Evolutionary conservation across 2,797 vertebrate genomes (phyloP).

Genomic region (Echeneis naucrates): DNA sequence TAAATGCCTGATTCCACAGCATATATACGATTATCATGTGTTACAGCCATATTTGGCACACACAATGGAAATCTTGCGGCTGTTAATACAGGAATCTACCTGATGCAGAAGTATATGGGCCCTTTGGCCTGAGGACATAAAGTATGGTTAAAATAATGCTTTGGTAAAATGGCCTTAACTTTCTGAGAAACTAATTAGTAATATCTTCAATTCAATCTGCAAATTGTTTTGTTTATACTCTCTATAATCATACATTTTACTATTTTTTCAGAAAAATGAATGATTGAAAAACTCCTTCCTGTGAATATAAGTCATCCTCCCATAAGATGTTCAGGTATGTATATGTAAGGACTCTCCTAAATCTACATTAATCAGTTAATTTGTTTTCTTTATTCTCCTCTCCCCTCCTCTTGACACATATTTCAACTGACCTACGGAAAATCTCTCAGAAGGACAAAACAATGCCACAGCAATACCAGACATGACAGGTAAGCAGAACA

Average conservation of each 20-base stretch:
- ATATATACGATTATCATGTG: no score
- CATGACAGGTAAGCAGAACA: conserved; percentile 26
- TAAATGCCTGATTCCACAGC: no score
- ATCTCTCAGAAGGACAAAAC: conserved; percentile 35
- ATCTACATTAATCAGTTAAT: neutral
- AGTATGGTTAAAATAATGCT: no score
- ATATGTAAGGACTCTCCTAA: neutral
- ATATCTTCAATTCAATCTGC: neutral
- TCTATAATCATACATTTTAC: neutral
- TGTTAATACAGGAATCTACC: no score
- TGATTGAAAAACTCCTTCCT: neutral
- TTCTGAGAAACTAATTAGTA: no score
- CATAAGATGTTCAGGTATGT: neutral
- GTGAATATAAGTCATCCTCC: neutral
- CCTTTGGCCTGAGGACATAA: no score
- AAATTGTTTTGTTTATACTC: neutral
- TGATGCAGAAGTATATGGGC: no score
- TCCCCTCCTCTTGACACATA: conserved; percentile 2
- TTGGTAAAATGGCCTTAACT: no score
- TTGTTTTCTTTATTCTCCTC: conserved; percentile 6
- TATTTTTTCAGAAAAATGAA: neutral
- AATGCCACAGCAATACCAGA: conserved; percentile 24
- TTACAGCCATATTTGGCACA: no score
- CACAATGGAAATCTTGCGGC: no score
- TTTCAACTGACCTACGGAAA: conserved; percentile 9